Evolutionary conservation across 2,888 invertebrate genomes (phyloP).

Genomic region (Phengaris alcon): DNA sequence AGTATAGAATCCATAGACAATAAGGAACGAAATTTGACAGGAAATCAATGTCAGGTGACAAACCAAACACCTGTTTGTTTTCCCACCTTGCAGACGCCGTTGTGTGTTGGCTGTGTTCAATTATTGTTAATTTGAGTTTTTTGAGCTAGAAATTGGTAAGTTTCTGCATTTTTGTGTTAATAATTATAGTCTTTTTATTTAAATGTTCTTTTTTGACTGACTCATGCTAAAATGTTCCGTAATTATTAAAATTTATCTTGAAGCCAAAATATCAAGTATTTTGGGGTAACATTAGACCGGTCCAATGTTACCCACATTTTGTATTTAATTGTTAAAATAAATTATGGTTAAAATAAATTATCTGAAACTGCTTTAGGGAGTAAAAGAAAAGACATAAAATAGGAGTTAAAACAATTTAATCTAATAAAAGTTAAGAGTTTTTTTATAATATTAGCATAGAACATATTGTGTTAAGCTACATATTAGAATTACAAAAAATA

Average conservation of each 20-base stretch:
- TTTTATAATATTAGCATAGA: too few relatives aligned
- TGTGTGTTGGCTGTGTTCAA: neutral
- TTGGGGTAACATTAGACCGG: conserved; percentile 16
- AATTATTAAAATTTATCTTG: conserved; percentile 7
- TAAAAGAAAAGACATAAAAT: too few relatives aligned
- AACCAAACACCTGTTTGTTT: neutral
- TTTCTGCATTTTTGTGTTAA: conserved; percentile 2
- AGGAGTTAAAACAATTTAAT: too few relatives aligned
- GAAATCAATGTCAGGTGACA: neutral
- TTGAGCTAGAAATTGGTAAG: conserved; percentile 20
- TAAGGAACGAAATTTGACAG: neutral
- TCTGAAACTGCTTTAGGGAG: too few relatives aligned
- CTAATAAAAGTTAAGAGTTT: too few relatives aligned
- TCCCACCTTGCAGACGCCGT: neutral
- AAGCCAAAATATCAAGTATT: neutral
- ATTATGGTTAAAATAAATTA: too few relatives aligned
- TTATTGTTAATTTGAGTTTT: conserved; percentile 7
- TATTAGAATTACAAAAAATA: too few relatives aligned
- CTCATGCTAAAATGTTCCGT: too few relatives aligned
- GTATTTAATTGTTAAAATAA: neutral
- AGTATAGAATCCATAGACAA: neutral
- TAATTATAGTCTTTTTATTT: too few relatives aligned
- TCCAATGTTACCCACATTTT: conserved; percentile 22
- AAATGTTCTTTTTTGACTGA: too few relatives aligned
- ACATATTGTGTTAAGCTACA: too few relatives aligned